Conservation (phyloP, 2,888 invertebrate species). For the Calameuta idolon region DNA sequence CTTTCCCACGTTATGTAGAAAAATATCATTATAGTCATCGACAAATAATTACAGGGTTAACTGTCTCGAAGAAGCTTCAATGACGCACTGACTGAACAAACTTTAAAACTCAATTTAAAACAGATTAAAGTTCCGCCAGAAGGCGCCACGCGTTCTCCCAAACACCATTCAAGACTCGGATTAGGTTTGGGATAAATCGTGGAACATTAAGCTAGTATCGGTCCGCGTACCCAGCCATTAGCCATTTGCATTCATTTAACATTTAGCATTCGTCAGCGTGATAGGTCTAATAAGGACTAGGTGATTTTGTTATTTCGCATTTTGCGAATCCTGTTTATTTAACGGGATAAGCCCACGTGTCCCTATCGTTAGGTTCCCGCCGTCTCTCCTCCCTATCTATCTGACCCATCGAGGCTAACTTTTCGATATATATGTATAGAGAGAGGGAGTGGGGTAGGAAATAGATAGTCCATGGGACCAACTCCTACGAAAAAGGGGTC, state of each 20-base stretch:
- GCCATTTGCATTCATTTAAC: not conserved
- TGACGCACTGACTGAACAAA: conserved; percentile 15
- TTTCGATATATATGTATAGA: not conserved
- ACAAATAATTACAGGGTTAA: not conserved
- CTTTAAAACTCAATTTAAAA: conserved; percentile 53
- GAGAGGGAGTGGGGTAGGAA: no score
- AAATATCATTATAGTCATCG: not conserved
- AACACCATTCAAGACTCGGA: not conserved
- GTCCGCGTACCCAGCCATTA: not conserved
- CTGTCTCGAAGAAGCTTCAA: not conserved
- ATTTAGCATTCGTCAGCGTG: not conserved
- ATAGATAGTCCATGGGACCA: not conserved
- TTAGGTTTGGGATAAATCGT: not conserved
- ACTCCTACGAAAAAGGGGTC: not conserved
- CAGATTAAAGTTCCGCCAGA: conserved; percentile 44
- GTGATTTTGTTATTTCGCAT: not conserved
- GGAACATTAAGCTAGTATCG: not conserved
- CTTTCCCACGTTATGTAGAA: not conserved
- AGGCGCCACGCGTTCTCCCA: not conserved
- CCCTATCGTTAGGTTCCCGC: not conserved
- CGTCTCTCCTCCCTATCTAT: not conserved
- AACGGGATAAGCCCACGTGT: not conserved
- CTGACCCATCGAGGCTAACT: not conserved
- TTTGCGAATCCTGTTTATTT: not conserved
- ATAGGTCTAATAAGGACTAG: not conserved